Evolutionary conservation across 1,140 invertebrate species (phyloP), one percentile per base, ranked within the genome.

Genomic region (Holcopasites calliopsidis): DNA sequence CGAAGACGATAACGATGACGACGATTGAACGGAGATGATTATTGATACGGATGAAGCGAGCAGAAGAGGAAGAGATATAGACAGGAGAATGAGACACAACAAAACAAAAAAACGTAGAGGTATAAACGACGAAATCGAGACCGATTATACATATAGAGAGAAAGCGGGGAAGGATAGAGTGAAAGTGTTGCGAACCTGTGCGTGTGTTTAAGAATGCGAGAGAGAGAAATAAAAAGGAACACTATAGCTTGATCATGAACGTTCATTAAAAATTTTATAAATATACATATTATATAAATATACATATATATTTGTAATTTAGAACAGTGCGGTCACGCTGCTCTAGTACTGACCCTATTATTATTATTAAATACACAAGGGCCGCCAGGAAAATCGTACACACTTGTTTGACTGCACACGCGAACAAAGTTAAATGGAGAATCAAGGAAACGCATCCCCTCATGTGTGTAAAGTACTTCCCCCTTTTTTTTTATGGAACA

Each of bases 191-290:
- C 3, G 21, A 57, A 38, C 40, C 31, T 38, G 50, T 26, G 16
- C 4, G 54, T 61, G 21, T 50, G 33, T n/a, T n/a, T n/a, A 64
- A 23, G 38, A 10, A 18, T 26, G 57, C 42, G 49, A 28, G 62
- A 74, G 38, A 49, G 26, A 60, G 11, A 38, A 58, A 23, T 57
- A 35, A 10, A 73, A 16, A 42, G 31, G 28, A 28, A 47, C 69
- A 77, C n/a, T 78, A 72, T 77, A 84, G 79, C 80, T 85, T 80
- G 47, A 79, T 82, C 62, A 61, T 65, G 61, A 84, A 81, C 73
- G 80, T 87, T 84, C 78, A 76, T 77, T 85, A 54, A 77, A 87
- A 83, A 83, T 62, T 85, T 86, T 86, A 85, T 86, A 83, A 79
- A 87, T 85, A 80, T 70, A 74, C 50, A 77, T 71, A 83, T 76